These are phyloP conservation scores for Xenopus petersii DNA, from an alignment of 2,797 vertebrate genomes.

Conservation along the genomic window DNA sequence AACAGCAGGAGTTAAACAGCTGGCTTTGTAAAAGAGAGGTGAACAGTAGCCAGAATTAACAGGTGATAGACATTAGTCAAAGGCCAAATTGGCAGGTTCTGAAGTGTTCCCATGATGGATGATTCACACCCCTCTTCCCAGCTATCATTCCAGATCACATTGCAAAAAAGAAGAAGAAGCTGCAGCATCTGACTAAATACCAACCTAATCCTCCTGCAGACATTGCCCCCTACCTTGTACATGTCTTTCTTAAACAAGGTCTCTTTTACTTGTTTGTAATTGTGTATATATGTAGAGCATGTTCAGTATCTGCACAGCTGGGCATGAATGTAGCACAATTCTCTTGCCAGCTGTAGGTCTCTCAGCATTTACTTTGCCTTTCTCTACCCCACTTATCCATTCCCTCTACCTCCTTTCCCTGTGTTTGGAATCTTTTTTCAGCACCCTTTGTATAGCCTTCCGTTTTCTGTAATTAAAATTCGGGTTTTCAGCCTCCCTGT, in stretches of 20 bases:
- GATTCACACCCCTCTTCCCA: background rate
- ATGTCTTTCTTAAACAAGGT: background rate
- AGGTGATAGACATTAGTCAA: conserved; percentile 35
- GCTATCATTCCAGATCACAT: conserved; percentile 15
- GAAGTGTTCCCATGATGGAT: conserved; percentile 10
- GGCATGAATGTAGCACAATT: background rate
- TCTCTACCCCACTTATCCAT: background rate
- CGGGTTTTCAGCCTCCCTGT: conserved; percentile 2
- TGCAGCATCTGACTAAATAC: conserved; percentile 32
- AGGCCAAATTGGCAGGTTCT: conserved; percentile 21
- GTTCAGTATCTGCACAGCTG: conserved; percentile 5
- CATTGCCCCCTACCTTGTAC: background rate
- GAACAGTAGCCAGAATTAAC: conserved; percentile 26
- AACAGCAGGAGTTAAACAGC: background rate
- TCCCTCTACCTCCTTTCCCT: background rate
- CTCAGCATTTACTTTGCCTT: background rate
- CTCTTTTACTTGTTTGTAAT: background rate
- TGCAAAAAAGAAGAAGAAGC: conserved; percentile 7
- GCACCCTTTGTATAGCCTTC: conserved; percentile 6
- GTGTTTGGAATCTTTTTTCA: background rate
- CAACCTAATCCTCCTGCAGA: background rate
- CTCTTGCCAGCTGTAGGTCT: background rate
- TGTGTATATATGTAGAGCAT: background rate
- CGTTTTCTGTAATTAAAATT: conserved; percentile 36
- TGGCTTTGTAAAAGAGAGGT: background rate